Evolutionary conservation across 2,113 vertebrate genomes (phyloP).

Genomic region (Hippopotamus amphibius): DNA sequence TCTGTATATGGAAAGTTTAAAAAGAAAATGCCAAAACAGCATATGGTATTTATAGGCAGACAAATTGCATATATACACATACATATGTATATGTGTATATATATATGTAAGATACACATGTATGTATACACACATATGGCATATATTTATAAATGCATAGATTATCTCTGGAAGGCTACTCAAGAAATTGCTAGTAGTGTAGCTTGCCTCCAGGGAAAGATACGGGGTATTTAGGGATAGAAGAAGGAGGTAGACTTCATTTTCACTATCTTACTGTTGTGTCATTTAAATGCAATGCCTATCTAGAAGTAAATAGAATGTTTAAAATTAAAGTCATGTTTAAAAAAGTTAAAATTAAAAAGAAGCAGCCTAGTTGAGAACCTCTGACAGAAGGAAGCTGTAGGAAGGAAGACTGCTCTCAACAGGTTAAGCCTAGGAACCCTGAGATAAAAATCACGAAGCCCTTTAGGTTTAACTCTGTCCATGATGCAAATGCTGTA

Average conservation of each 20-base stretch:
- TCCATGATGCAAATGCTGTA: background rate
- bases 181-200: background rate
- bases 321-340: conserved; percentile 35
- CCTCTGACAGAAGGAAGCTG: background rate
- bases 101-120: background rate
- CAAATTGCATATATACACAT: background rate
- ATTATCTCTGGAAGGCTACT: background rate
- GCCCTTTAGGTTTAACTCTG: background rate
- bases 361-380: background rate
- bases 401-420: background rate
- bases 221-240: background rate
- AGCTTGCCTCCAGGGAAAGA: background rate
- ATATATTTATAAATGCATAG: background rate
- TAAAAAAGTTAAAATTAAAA: conserved; percentile 1
- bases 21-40: background rate
- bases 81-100: background rate
- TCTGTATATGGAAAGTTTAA: background rate
- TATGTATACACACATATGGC: background rate
- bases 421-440: background rate
- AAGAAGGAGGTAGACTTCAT: background rate
- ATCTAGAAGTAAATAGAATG: conserved; percentile 16
- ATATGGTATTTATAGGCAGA: background rate
- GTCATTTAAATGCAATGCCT: background rate
- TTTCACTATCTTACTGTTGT: background rate
- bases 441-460: background rate